Evolutionary conservation across 2,797 vertebrate species (phyloP), one percentile per base, ranked within the genome.

Genomic region (Oreonectes daqikongensis): DNA sequence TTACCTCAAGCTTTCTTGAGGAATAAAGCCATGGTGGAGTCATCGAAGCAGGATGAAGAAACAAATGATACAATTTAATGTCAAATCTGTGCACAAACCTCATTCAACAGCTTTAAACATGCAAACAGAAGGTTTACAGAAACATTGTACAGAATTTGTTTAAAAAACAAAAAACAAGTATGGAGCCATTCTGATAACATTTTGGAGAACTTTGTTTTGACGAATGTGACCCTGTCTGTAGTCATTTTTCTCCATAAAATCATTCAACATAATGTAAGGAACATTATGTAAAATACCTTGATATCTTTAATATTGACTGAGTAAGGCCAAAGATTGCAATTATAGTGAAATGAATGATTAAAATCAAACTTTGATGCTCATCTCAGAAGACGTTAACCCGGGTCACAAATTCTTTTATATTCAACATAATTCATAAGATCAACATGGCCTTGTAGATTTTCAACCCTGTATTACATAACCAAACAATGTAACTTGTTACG

Each of bases 31-130:
- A 44, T 14, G 5, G 50, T 44, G 22, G n/a, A 75, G 42, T 72
- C 61, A 80, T 46, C 48, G 65, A 64, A 73, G 53, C 76, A 5
- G 44, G 66, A 55, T 60, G 90, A 91, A 86, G 85, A 92, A 91
- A 83, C 18, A 77, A 92, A 89, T 90, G 88, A 91, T 88, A 82
- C 88, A 90, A 92, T 91, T 92, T 91, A 92, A 91, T 93, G 78
- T 90, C 88, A 90, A 77, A 74, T 84, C 30, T 75, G 67, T 69
- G 85, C 79, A 79, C 87, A 89, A 88, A 90, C 82, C 87, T 85
- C 87, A 90, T 88, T 87, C 77, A 88, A 89, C 86, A 90, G 86
- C 86, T 59, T 86, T 84, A 76, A 86, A 89, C 92, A 92, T 93
- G 90, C 92, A 90, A 90, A 84, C 64, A 78, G 81, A 86, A 85